A percentile compares a stretch with the other conserved stretches of the same genome.
Evolutionary conservation across 2,113 vertebrate genomes (phyloP).

Genomic region (Neogale vison): DNA sequence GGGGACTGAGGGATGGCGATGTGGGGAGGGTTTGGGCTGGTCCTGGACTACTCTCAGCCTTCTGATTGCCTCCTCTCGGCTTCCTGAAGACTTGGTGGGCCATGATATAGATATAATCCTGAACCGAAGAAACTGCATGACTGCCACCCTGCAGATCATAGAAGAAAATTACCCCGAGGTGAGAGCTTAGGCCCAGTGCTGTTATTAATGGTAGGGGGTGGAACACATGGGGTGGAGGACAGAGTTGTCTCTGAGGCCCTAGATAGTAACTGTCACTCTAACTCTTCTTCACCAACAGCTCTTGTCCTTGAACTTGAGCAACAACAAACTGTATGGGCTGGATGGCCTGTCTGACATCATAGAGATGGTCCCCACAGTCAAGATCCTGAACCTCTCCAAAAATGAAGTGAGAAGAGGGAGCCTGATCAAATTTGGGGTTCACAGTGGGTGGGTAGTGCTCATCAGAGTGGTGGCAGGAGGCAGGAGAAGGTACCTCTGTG

Average conservation of each 20-base stretch:
- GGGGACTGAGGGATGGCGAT: background rate
- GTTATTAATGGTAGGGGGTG: background rate
- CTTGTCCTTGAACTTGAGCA: slow-evolving; percentile 86
- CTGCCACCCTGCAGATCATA: slow-evolving; percentile 88
- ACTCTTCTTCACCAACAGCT: slow-evolving; percentile 72
- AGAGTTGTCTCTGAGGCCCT: background rate
- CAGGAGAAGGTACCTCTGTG: background rate
- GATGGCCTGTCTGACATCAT: slow-evolving; percentile 86
- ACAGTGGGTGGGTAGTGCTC: background rate
- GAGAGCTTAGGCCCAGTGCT: background rate
- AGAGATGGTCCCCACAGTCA: slow-evolving; percentile 86
- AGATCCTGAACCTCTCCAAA: slow-evolving; percentile 89
- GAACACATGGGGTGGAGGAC: background rate
- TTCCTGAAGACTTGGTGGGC: slow-evolving; percentile 81
- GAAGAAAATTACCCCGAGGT: slow-evolving; percentile 89
- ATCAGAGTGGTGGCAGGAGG: background rate
- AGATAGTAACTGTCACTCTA: background rate
- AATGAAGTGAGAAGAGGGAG: slow-evolving; percentile 83
- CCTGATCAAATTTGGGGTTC: background rate
- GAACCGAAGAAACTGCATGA: slow-evolving; percentile 87
- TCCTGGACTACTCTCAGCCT: background rate
- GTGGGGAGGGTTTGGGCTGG: background rate
- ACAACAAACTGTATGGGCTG: slow-evolving; percentile 88
- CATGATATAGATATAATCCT: slow-evolving; percentile 87
- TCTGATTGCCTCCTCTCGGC: background rate